Evolutionary conservation across 2,888 invertebrate species (phyloP).

Genomic region (Callyntrura guangdongensis): DNA sequence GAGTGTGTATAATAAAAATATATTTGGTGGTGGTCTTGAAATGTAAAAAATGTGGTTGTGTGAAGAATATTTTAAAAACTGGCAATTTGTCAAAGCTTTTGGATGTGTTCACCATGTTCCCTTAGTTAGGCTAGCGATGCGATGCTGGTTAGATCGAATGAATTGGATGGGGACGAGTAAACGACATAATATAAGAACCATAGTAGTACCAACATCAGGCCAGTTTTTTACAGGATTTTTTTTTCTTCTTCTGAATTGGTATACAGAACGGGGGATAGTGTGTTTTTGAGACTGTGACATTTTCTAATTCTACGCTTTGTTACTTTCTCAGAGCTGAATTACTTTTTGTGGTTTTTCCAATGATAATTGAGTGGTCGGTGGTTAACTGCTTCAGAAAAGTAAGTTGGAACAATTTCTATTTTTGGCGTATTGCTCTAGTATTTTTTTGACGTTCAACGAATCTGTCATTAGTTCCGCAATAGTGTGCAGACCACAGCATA

Average conservation of each 20-base stretch:
- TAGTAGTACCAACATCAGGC: too few species aligned
- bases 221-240: background rate
- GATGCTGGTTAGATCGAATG: background rate
- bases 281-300: background rate
- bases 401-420: too few species aligned
- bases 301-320: too few species aligned
- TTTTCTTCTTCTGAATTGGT: background rate
- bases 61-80: too few species aligned
- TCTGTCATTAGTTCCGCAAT: constrained; percentile 37
- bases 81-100: background rate
- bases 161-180: too few species aligned
- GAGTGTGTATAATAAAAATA: too few species aligned
- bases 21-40: too few species aligned
- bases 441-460: constrained; percentile 45
- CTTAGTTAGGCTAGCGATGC: background rate
- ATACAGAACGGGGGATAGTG: background rate
- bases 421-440: too few species aligned
- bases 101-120: background rate
- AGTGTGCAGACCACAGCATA: background rate
- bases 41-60: too few species aligned
- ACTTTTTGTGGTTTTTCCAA: background rate
- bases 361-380: too few species aligned
- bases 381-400: too few species aligned
- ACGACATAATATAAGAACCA: too few species aligned
- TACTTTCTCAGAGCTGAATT: background rate